phyloP scores from a whole-genome alignment of 2,888 invertebrate genomes.

The Schrankia costaestrigalis region DNA sequence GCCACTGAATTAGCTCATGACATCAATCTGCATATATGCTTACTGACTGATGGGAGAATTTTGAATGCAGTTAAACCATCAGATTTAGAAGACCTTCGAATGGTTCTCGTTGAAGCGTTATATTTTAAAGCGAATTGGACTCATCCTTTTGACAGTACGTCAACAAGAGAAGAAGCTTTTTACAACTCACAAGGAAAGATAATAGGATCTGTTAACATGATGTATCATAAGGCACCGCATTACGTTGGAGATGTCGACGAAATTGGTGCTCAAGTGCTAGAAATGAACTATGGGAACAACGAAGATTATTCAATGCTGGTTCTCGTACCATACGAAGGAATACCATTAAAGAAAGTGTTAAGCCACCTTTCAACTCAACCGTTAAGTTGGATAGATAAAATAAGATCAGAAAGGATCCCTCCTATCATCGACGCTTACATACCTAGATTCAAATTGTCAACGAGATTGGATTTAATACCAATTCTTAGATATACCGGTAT shows the following conservation, averaged over 20 bases:
- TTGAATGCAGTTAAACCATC: conserved; percentile 80
- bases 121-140: conserved; percentile 88
- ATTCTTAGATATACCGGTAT: conserved; percentile 81
- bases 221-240: conserved; percentile 84
- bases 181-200: conserved; percentile 78
- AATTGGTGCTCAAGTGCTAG: conserved; percentile 82
- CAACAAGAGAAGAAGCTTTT: conserved; percentile 79
- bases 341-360: conserved; percentile 70
- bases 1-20: conserved; percentile 67
- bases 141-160: conserved; percentile 80
- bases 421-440: conserved; percentile 80
- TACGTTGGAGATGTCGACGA: conserved; percentile 73
- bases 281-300: conserved; percentile 84
- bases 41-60: conserved; percentile 85
- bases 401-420: conserved; percentile 60
- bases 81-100: conserved; percentile 57
- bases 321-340: conserved; percentile 81
- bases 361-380: conserved; percentile 71
- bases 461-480: conserved; percentile 66
- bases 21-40: conserved; percentile 85
- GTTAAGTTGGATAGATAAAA: conserved; percentile 71
- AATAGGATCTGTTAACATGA: conserved; percentile 85
- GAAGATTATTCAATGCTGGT: conserved; percentile 84
- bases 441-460: conserved; percentile 81
- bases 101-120: conserved; percentile 84